Percentiles rank a stretch among this genome's conserved stretches.
phyloP scores from a whole-genome alignment of 1,140 invertebrate species.

The Coenobita brevimanus region DNA sequence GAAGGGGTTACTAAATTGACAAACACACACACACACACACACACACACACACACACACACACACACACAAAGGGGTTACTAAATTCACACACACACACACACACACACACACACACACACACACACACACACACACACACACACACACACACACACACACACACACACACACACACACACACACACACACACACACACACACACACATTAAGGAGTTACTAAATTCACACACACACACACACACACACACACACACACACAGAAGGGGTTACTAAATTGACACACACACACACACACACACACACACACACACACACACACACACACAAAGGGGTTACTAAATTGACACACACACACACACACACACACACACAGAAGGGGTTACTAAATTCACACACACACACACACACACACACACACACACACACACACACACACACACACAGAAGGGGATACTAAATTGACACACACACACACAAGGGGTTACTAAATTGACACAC shows the following conservation, averaged over 20 bases:
- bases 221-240: slow-evolving; percentile 23
- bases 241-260: slow-evolving; percentile 28
- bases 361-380: too few species aligned
- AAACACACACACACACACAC: too few species aligned
- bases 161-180: slow-evolving; percentile 26
- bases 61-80: too few species aligned
- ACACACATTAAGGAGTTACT: too few species aligned
- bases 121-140: slow-evolving; percentile 28
- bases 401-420: slow-evolving; percentile 26
- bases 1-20: too few species aligned
- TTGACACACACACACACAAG: not conserved
- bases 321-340: too few species aligned
- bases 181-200: slow-evolving; percentile 22
- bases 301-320: too few species aligned
- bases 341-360: too few species aligned
- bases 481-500: too few species aligned
- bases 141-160: slow-evolving; percentile 29
- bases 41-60: too few species aligned
- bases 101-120: slow-evolving; percentile 25
- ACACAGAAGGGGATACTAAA: not conserved
- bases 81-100: not conserved
- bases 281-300: slow-evolving; percentile 29
- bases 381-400: slow-evolving; percentile 1
- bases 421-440: slow-evolving; percentile 29
- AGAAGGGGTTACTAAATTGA: too few species aligned